Conservation (phyloP, 1,140 invertebrate genomes). For the Akabosia matsudoensis region DNA sequence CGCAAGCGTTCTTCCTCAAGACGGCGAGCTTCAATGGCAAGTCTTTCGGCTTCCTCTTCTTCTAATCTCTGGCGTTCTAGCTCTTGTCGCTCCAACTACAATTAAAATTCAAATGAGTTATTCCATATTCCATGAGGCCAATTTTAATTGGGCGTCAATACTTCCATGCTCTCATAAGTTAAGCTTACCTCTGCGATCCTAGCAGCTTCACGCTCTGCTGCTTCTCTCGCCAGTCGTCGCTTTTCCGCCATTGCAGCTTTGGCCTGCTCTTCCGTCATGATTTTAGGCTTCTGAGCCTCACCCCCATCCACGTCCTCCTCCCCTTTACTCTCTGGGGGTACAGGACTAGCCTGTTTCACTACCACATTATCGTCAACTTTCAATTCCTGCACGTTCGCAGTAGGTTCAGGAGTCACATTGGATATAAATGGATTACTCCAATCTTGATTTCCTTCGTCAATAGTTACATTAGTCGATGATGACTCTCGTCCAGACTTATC, state of each 20-base stretch:
- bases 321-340: not conserved
- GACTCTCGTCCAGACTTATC: not conserved
- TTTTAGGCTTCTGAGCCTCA: slow-evolving; percentile 49
- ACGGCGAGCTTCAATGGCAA: slow-evolving; percentile 33
- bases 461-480: not conserved
- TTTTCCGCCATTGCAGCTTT: slow-evolving; percentile 84
- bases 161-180: too few species aligned
- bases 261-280: slow-evolving; percentile 83
- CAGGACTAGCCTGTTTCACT: not conserved
- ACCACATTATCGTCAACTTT: not conserved
- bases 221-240: slow-evolving; percentile 73
- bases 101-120: not conserved
- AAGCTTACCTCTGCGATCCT: slow-evolving; percentile 24
- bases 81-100: slow-evolving; percentile 61
- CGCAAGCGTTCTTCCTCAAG: slow-evolving; percentile 46
- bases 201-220: slow-evolving; percentile 76
- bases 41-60: slow-evolving; percentile 72
- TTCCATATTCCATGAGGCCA: not conserved
- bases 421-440: slow-evolving; percentile 5
- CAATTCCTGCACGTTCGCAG: not conserved
- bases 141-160: not conserved
- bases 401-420: not conserved
- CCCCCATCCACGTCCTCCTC: not conserved
- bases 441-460: not conserved
- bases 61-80: slow-evolving; percentile 62